Base-by-base conservation (phyloP, 2,113 vertebrate species). In the Zapornia atra region DNA sequence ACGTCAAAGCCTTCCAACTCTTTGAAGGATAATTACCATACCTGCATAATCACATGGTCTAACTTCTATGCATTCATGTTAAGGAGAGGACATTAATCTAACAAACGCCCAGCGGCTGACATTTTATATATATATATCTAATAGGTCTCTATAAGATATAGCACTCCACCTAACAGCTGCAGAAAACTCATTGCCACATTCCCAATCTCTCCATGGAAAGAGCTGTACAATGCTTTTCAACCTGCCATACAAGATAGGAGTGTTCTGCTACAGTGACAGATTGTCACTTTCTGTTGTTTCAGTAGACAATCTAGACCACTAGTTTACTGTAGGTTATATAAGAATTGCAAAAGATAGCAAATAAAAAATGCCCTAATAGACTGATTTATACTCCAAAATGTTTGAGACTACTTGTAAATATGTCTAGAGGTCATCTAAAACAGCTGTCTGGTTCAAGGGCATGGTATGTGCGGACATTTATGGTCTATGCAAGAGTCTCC, bases 21-120 rank as follows among this genome's bases (percentile, higher is more conserved):
- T 94, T 96, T 96, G 96, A 97, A 96, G 78, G 73, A 88, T 96
- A 97, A 96, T 97, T 96, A 94, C 95, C 91, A 95, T 95, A 96
- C 92, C 95, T 96, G 94, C 92, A 89, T 92, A 95, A 96, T 92
- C 95, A 94, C 92, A 89, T 94, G 92, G 86, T 79, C 95, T 96
- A 29, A 61, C 80, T 84, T 95, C 91, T 77, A 85, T 92, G 59
- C 59, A 84, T 66, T 96, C 92, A 53, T 85, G 86, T 89, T 91
- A 66, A 86, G 86, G 70, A 85, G 95, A 97, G 92, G 92, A 92
- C 95, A 96, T 96, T 91, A 96, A 95, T 96, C 86, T 96, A 95
- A 80, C 91, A 94, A 92, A 96, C 36, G 24, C 88, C 91, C 86
- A 95, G 92, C 20, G 54, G 95, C 94, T 97, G 92, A 97, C 88